Evolutionary conservation across 35 echinoderm and acorn worm species (phyloP), one percentile per base, ranked within the genome.

Genomic region (Diadema setosum): DNA sequence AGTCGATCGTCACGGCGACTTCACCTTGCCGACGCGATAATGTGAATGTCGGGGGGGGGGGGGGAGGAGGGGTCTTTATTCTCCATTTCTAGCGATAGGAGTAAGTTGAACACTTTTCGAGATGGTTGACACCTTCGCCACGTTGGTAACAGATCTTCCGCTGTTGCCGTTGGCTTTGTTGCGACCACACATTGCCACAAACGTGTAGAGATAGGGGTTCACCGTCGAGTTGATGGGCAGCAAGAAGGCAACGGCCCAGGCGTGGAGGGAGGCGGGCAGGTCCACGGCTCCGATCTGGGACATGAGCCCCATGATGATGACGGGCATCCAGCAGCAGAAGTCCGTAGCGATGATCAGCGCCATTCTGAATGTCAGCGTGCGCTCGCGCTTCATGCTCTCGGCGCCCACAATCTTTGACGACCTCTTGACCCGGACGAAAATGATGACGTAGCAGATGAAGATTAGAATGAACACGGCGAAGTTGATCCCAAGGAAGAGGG

Each of bases 221-320:
- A 96, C 9, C 7, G 90, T 82, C 5, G 94, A 96, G 73, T 96
- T 96, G 9, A 96, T 57, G 20, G 93, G 93, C 49, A 94, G 44
- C 27, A 94, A 70, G 74, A 94, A 94, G 14, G 90, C 82, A 2
- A 92, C 94, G 24, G 85, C 84, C 94, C 94, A 96, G 0, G 94
- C 85, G 21, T 96, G 92, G 17, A 92, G 31, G 3, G 46, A 40
- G 5, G 80, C 52, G 3, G 89, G 89, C 35, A 96, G 87, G 26
- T 43, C 35, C 1, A 84, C 45, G 9, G 85, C n/a, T 39, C 80
- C 74, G 26, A 40, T 18, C 58, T 93, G 91, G 0, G 89, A 91
- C 25, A 92, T 33, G 20, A 96, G 61, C 0, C 89, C 89, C 75
- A 96, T 83, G 4, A 96, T 85, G n/a, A 96, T 92, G 33, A 96